Evolutionary conservation across 2,888 invertebrate species (phyloP), one percentile per base, ranked within the genome.

Genomic region (Eupsilia transversa): DNA sequence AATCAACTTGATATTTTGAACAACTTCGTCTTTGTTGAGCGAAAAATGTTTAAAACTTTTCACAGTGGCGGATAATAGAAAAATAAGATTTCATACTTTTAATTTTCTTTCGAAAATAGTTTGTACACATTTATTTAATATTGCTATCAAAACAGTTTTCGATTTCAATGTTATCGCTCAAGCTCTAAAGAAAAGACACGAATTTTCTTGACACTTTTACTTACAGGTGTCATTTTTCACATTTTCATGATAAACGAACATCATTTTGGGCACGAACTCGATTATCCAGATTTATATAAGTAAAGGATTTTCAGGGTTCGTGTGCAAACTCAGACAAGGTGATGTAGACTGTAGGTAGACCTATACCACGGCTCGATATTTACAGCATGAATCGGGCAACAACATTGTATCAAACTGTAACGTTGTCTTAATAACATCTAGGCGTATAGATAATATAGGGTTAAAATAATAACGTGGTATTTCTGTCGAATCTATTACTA

Each of bases 191-290:
- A 81, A 76, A 71, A 70, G 1, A 59, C 30, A 69, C 73, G 54
- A 60, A 66, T 66, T 73, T 49, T 61, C 72, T 63, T 82, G 49
- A 41, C 46, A 38, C 57, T 30, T 64, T 68, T 35, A 59, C 57
- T 67, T 35, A 65, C 64, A 74, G 35, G 46, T 56, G 63, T 59
- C 17, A 69, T 82, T 63, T 81, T 56, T 77, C 49, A 61, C 46
- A 46, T n/a, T 65, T 46, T 66, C 38, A 23, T 69, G 75, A 80
- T 63, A 60, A 74, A 74, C 64, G 60, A 61, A 76, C 64, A 57
- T 56, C 35, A 72, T 72, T 71, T 84, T 73, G 56, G 66, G 57
- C 74, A 82, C 76, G 82, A 70, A 77, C 52, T 84, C 74, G 38
- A 77, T 84, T 77, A 74, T 56, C 35, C 57, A 56, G 54, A 52